Evolutionary conservation across 2,888 invertebrate species (phyloP).

Genomic region (Chaetoderma sp.): DNA sequence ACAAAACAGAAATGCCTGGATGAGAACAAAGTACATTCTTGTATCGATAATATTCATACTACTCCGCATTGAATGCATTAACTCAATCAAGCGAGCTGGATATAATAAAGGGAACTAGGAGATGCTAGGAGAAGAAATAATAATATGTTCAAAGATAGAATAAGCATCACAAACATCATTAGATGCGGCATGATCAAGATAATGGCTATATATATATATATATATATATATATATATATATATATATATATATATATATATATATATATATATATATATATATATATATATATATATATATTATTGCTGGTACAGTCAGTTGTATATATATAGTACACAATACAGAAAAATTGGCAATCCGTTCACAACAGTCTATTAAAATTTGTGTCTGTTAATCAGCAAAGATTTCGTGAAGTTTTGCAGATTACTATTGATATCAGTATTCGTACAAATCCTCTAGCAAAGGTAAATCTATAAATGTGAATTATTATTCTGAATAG

Average conservation of each 20-base stretch:
- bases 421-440: too few relatives aligned
- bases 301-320: neutral
- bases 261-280: neutral
- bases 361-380: too few relatives aligned
- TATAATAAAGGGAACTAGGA: neutral
- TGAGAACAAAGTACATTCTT: too few relatives aligned
- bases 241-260: neutral
- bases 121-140: neutral
- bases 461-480: too few relatives aligned
- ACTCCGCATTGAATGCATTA: too few relatives aligned
- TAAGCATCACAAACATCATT: neutral
- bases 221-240: neutral
- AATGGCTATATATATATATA: neutral
- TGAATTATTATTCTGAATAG: too few relatives aligned
- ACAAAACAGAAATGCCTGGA: too few relatives aligned
- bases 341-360: neutral
- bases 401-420: too few relatives aligned
- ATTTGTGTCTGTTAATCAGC: too few relatives aligned
- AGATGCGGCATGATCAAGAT: neutral
- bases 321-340: neutral
- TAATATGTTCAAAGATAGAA: neutral
- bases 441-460: too few relatives aligned
- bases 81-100: too few relatives aligned
- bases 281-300: conserved; percentile 1
- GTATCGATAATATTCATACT: too few relatives aligned